Percentiles rank a stretch among this genome's conserved stretches.
Conservation (phyloP, 2,888 invertebrate species). For the Limnephilus auricula region DNA sequence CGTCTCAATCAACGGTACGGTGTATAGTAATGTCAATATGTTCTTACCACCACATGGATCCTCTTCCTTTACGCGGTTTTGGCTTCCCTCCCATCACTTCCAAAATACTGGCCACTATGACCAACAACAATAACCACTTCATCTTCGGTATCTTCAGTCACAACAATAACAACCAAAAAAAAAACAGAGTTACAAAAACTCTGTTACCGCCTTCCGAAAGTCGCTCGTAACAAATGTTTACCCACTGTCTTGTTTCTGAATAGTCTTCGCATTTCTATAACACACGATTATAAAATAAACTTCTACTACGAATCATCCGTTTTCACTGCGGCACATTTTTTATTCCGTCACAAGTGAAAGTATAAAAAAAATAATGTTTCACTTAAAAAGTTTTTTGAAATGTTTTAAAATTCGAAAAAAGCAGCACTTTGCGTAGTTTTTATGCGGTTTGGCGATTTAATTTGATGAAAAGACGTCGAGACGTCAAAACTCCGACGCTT, state of each 20-base stretch:
- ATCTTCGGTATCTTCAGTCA: slow-evolving; percentile 69
- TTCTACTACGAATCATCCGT: slow-evolving; percentile 45
- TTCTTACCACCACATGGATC: slow-evolving; percentile 95
- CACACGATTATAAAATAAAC: not conserved
- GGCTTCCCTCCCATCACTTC: slow-evolving; percentile 75
- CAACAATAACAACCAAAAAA: slow-evolving; percentile 35
- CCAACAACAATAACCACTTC: slow-evolving; percentile 78
- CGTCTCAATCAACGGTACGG: not conserved
- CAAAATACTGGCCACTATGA: slow-evolving; percentile 74
- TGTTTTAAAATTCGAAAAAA: not conserved
- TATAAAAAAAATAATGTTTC: not conserved
- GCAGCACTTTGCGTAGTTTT: not conserved
- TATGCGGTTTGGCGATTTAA: not conserved
- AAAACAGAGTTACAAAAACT: not conserved
- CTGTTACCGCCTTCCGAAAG: slow-evolving; percentile 67
- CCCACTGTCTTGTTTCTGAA: slow-evolving; percentile 11
- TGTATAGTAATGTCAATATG: not conserved
- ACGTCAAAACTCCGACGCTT: slow-evolving; percentile 19
- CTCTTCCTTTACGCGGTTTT: slow-evolving; percentile 87
- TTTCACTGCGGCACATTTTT: slow-evolving; percentile 56
- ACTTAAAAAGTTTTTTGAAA: not conserved
- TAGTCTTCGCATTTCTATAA: slow-evolving; percentile 45
- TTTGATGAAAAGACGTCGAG: slow-evolving; percentile 5
- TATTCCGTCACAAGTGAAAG: slow-evolving; percentile 37
- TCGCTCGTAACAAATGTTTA: slow-evolving; percentile 5